Evolutionary conservation across 2,113 vertebrate genomes (phyloP).

Genomic region (Octodon degus): DNA sequence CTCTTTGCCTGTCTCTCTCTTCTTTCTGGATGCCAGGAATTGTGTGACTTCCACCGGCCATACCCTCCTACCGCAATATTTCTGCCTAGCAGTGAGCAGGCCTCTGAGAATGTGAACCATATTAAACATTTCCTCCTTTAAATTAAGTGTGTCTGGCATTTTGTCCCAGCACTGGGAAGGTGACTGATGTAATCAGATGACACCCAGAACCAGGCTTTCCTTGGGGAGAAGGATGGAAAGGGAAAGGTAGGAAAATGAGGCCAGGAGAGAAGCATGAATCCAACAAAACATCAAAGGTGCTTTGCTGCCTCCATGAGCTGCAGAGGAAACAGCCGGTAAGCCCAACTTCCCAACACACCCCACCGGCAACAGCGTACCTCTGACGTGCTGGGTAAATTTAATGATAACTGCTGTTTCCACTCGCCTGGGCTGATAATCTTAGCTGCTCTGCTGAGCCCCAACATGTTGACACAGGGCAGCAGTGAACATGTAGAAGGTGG

Average conservation of each 20-base stretch:
- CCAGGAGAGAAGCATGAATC: background rate
- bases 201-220: background rate
- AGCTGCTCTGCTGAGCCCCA: background rate
- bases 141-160: background rate
- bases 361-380: background rate
- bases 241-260: background rate
- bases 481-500: background rate
- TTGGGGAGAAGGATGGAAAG: background rate
- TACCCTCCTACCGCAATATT: background rate
- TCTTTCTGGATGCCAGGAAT: background rate
- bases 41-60: background rate
- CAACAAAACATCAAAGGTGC: background rate
- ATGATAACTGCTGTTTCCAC: constrained; percentile 16
- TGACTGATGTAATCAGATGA: too few species aligned
- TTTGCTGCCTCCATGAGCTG: background rate
- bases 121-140: background rate
- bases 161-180: background rate
- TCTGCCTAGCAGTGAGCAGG: background rate
- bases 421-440: background rate
- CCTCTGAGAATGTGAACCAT: background rate
- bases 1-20: background rate
- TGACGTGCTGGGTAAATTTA: background rate
- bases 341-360: background rate
- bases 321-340: background rate
- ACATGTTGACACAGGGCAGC: background rate